Evolutionary conservation across 1,140 invertebrate genomes (phyloP), one percentile per base, ranked within the genome.

Genomic region (Euura saliciscinereae): DNA sequence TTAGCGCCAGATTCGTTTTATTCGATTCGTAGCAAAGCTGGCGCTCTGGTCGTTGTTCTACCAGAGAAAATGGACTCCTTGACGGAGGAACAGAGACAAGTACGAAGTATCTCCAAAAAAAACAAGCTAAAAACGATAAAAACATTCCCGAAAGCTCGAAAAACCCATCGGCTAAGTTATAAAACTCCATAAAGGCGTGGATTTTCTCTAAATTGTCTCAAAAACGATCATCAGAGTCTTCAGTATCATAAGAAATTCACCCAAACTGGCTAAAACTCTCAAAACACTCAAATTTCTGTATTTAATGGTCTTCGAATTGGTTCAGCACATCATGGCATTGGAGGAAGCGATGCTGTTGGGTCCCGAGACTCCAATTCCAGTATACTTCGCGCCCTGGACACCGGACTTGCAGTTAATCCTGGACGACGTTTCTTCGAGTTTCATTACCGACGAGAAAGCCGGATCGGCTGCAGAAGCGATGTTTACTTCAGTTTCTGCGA

Each of bases 321-420:
- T 86, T 42, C 80, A 93, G 91, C 92, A 95, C 79, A 91, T 98
- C 71, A 90, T 93, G 79, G 87, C 93, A 43, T 81, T 99, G 66
- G 98, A 99, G 87, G 90, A 93, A 82, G 91, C 92, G 4, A 93
- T 99, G 90, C 83, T 96, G 42, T 77, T 78, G 68, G 88, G 91
- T 43, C 93, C 97, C 78, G 94, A 97, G 78, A 92, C 94, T 11
- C 87, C 90, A 43, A 92, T 98, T 71, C 97, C 97, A 6, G 94
- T 99, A 11, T 99, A 98, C 86, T 97, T 99, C 84, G 91, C 93
- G 2, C 82, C 89, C 28, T 94, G 95, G 90, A 92, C 92, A 71
- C 85, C 88, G 3, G 90, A 96, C 75, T 86, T 98, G 45, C 89
- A 93, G 73, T 87, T 89, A 6, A 95, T 99, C 74, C 90, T 97